phyloP scores from a whole-genome alignment of 2,797 vertebrate species.

The Fundulus diaphanus region DNA sequence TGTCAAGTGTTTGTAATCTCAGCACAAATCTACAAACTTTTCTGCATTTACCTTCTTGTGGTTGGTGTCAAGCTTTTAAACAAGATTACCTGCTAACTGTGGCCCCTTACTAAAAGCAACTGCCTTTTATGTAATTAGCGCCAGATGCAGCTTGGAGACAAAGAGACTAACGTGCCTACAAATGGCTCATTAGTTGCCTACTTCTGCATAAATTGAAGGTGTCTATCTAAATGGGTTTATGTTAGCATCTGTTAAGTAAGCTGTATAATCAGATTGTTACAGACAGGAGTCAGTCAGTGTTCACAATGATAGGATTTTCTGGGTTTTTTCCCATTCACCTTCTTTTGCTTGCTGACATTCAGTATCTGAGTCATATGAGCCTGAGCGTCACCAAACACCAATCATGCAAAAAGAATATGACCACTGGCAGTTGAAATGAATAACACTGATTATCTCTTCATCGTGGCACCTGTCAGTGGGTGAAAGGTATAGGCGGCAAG shows the following conservation, averaged over 20 bases:
- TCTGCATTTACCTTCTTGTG: slow-evolving; percentile 21
- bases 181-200: slow-evolving; percentile 57
- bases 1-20: slow-evolving; percentile 22
- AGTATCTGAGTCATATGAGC: slow-evolving; percentile 27
- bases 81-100: slow-evolving; percentile 28
- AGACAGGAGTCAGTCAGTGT: slow-evolving; percentile 19
- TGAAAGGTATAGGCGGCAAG: neutral
- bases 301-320: neutral
- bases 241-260: slow-evolving; percentile 39
- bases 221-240: slow-evolving; percentile 47
- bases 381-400: neutral
- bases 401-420: neutral
- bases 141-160: slow-evolving; percentile 26
- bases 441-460: neutral
- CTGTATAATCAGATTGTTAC: slow-evolving; percentile 37
- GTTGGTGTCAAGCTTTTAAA: slow-evolving; percentile 18
- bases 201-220: slow-evolving; percentile 50
- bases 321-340: slow-evolving; percentile 3
- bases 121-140: slow-evolving; percentile 24
- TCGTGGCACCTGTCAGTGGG: neutral
- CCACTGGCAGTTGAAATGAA: neutral
- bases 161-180: slow-evolving; percentile 46
- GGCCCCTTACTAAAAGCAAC: slow-evolving; percentile 25
- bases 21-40: slow-evolving; percentile 21
- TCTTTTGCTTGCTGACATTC: slow-evolving; percentile 15